Evolutionary conservation across 2,888 invertebrate species (phyloP), one percentile per base, ranked within the genome.

Genomic region (Drosophila tanythrix): DNA sequence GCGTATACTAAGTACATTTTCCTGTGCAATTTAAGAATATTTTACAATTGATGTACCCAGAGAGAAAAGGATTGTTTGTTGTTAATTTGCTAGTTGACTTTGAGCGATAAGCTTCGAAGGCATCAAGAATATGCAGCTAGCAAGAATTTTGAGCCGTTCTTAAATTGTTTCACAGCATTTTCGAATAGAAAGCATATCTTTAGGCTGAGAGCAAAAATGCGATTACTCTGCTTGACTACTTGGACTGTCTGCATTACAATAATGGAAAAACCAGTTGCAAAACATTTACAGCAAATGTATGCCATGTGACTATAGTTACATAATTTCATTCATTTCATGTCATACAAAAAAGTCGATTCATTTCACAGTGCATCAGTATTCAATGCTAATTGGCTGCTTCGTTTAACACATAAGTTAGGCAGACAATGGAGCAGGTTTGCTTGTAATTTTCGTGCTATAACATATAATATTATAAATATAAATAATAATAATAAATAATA

Each of bases 171-270:
- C n/a, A 21, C 7, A 52, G 52, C 33, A 55, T 36, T 56, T 15
- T n/a, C 13, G n/a, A 57, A 57, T 40, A 15, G 8, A 15, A 18
- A 8, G 56, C 56, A 57, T 57, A 56, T 27, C 11, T 38, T 56
- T 38, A 27, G 56, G 56, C 56, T 15, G 35, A 0, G 25, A n/a
- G n/a, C 11, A 52, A 18, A 21, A 31, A 52, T 18, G 18, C 18
- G n/a, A 13, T 52, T 7, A 2, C n/a, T 52, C 31, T 46, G 25
- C 15, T 15, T 15, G 15, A 8, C 21, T 25, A 25, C 8, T 27
- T 25, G 4, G 8, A 8, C 46, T 46, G 15, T 2, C 4, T 46
- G 15, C 13, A 15, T 15, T 25, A 13, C 21, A 21, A 43, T 15
- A 25, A 25, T 15, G 15, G 1, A 46, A 15, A 15, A 15, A 25